Evolutionary conservation across 64 coral and sea anemone species (phyloP), one percentile per base, ranked within the genome.

Genomic region (Actinia equina): DNA sequence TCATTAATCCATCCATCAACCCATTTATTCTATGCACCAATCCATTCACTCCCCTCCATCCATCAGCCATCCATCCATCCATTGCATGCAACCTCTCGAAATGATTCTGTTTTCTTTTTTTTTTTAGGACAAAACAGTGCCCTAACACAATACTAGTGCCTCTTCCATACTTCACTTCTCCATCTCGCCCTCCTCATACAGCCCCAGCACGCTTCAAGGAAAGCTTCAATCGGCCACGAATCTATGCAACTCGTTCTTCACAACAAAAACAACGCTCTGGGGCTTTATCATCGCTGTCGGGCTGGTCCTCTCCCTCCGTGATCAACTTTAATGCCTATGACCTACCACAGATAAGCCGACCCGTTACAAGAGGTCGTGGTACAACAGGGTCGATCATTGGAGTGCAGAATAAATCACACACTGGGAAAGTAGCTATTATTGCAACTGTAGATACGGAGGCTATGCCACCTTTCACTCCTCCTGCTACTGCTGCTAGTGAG

Each of bases 161-260:
- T 22, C 46, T 97, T 20, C 94, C 94, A 81, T 97, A 88, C 59
- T 90, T 97, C 85, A 90, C 84, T 22, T 57, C 79, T 25, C 54
- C 87, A 9, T 88, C 85, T 30, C 81, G 70, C 61, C 80, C 82
- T 53, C 55, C 78, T 13, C 12, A 89, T 46, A 87, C 88, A 64
- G 83, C 83, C 18, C 83, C 83, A 5, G 83, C 56, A 37, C 52
- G 83, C 52, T 53, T 15, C 30, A 85, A 61, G 52, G 56, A 57
- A 27, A 85, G 16, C 41, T 43, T 42, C 53, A 85, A 44, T 42
- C 55, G 27, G 5, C 55, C 83, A 13, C 61, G 55, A 85, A 85
- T 60, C 16, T 60, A 63, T 14, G 27, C 3, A 19, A 13, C 83
- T 22, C 83, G 55, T 43, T 7, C 17, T 12, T 57, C 55, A 27